Evolutionary conservation across 2,797 vertebrate species (phyloP), one percentile per base, ranked within the genome.

Genomic region (Ambastaia sidthimunki): DNA sequence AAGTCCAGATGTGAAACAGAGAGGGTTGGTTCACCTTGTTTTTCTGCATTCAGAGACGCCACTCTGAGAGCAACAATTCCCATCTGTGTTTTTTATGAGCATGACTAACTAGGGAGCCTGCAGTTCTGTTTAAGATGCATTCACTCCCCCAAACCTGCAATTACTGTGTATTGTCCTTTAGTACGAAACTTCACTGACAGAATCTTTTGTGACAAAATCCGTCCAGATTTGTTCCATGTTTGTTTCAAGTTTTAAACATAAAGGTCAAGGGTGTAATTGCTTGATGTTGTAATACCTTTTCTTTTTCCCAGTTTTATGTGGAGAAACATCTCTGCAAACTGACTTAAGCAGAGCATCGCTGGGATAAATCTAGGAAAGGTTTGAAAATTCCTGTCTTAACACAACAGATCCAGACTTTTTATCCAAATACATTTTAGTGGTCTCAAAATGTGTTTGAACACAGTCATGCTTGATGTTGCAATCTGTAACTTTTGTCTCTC

Each of bases 1-100:
- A 92, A 88, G 89, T 89, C 80, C 76, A 71, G 84, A 87, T 92
- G 91, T 90, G 90, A 92, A 91, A 90, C 82, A 81, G 23, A 84
- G 78, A 78, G 82, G 75, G 79, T 82, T 88, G 88, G 89, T 89
- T 89, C 88, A 83, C 90, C 83, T 87, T 84, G 3, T 73, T 74
- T 75, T 21, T 74, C 48, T 72, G 55, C 84, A 69, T 86, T 86
- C 86, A 82, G 80, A 88, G 85, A 41, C 80, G 85, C 60, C 84
- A 81, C 70, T 68, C 25, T 3, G 71, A 85, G 80, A 76, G 72
- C 80, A 82, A 83, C 69, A 85, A 88, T 87, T 80, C 57, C 74
- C 55, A 82, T 89, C 86, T 90, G 84, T 90, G 82, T 84, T 85
- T 82, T 86, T 85, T 81, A 81, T 69, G 74, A 70, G 15, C 73